phyloP scores from a whole-genome alignment of 2,113 vertebrate species.

The Atractosteus spatula region DNA sequence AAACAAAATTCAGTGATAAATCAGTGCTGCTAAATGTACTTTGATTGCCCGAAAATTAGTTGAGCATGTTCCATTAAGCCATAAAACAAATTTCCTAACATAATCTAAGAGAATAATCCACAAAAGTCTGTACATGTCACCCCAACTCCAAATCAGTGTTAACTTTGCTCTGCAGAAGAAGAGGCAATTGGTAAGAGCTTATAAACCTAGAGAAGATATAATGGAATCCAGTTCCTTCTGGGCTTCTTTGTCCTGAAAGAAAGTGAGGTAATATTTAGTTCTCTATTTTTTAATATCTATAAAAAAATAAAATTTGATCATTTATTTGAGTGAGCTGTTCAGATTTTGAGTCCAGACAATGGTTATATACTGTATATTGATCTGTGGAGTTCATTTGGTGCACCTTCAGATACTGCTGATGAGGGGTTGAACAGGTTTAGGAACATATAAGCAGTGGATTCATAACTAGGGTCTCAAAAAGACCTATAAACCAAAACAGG shows the following conservation, averaged over 20 bases:
- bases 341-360: too few species aligned
- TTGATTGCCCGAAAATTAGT: too few species aligned
- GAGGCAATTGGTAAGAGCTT: conserved; percentile 23
- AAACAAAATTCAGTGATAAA: not conserved
- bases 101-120: not conserved
- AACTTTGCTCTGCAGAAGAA: too few species aligned
- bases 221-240: conserved; percentile 79
- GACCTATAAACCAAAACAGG: not conserved
- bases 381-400: too few species aligned
- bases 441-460: conserved; percentile 31
- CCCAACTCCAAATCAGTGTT: not conserved
- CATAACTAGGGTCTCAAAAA: conserved; percentile 10
- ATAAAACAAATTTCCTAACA: not conserved
- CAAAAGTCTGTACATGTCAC: not conserved
- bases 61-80: too few species aligned
- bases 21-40: not conserved
- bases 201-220: conserved; percentile 62
- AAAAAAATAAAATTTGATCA: not conserved
- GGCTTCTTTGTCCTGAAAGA: conserved; percentile 80
- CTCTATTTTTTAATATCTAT: conserved; percentile 38
- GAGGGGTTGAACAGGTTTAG: too few species aligned
- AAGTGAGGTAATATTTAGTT: conserved; percentile 42
- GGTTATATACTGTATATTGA: too few species aligned
- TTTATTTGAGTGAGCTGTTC: too few species aligned
- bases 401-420: not conserved